Evolutionary conservation across 2,113 vertebrate genomes (phyloP).

Genomic region (Psammodynastes pulverulentus): DNA sequence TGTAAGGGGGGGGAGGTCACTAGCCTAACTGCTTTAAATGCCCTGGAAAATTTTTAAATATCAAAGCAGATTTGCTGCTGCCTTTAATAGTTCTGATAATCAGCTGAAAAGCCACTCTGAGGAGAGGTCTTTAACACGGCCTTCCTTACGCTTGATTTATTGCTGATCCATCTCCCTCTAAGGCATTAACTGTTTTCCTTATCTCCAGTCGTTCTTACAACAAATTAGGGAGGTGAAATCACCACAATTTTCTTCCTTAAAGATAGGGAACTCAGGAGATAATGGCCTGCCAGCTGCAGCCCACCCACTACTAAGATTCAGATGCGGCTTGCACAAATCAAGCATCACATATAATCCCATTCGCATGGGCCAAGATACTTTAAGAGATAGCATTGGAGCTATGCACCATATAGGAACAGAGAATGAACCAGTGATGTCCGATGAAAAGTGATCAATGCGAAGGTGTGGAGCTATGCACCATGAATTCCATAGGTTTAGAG

Average conservation of each 20-base stretch:
- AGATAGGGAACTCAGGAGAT: not conserved
- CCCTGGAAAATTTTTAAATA: not conserved
- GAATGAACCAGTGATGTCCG: not conserved
- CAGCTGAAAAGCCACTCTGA: not conserved
- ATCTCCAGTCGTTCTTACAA: not conserved
- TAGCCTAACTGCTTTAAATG: not conserved
- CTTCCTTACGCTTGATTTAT: slow-evolving; percentile 1
- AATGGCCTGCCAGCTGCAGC: not conserved
- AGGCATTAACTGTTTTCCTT: not conserved
- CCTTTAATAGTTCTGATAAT: not conserved
- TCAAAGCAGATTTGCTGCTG: not conserved
- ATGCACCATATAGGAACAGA: not conserved
- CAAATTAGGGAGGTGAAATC: not conserved
- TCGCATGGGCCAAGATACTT: not conserved
- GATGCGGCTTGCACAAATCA: not conserved
- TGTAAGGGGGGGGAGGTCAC: not conserved
- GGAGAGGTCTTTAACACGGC: not conserved
- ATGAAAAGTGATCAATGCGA: not conserved
- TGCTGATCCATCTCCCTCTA: not conserved
- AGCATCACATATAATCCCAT: not conserved
- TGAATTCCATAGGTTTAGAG: not conserved
- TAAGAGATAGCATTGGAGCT: not conserved
- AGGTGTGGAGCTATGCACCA: not conserved
- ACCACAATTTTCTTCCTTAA: not conserved
- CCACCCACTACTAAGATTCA: slow-evolving; percentile 5